These are phyloP conservation scores for Cotesia chilonis DNA, from an alignment of 1,140 invertebrate genomes.

Conservation along the genomic window DNA sequence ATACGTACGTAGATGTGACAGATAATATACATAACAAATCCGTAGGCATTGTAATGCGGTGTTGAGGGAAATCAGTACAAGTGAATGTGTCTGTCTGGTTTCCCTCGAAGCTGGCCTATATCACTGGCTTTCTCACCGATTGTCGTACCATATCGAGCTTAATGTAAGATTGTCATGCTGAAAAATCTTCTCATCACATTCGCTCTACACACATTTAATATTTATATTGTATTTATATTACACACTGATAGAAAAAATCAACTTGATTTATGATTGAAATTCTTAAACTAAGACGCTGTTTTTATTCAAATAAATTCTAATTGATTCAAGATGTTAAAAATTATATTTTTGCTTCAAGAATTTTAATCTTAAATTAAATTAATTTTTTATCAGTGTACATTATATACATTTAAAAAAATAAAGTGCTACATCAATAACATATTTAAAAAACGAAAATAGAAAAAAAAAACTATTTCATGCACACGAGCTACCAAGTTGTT, in stretches of 20 bases:
- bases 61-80: background rate
- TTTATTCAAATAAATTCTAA: too few species aligned
- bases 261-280: too few species aligned
- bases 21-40: constrained; percentile 4
- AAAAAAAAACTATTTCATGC: background rate
- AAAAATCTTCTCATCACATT: constrained; percentile 9
- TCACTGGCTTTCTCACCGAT: constrained; percentile 30
- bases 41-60: constrained; percentile 15
- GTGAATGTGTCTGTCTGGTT: background rate
- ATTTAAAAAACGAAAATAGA: background rate
- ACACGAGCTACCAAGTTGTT: background rate
- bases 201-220: background rate
- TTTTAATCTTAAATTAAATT: too few species aligned
- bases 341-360: too few species aligned
- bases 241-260: background rate
- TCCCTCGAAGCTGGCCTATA: constrained; percentile 33
- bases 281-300: too few species aligned
- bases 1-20: too few species aligned
- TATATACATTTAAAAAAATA: too few species aligned
- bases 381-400: too few species aligned
- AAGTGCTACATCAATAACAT: too few species aligned
- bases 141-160: constrained; percentile 25
- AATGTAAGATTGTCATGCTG: constrained; percentile 23
- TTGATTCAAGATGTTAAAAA: too few species aligned
- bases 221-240: background rate